Evolutionary conservation across 2,888 invertebrate genomes (phyloP).

Genomic region (Tricholauxania praeusta): DNA sequence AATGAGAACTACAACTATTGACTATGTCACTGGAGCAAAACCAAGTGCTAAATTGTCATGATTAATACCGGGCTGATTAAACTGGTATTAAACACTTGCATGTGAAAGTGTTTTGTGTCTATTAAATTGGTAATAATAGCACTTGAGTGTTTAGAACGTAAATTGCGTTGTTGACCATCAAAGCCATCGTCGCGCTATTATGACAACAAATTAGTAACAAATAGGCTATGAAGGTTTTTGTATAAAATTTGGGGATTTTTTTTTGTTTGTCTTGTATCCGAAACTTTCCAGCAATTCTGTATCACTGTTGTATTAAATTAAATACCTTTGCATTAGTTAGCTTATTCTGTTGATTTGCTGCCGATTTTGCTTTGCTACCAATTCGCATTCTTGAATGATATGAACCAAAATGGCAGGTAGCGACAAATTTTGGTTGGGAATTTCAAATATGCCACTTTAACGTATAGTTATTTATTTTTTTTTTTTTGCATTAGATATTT

Average conservation of each 20-base stretch:
- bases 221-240: conserved; percentile 17
- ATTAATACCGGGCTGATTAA: not conserved
- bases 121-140: not conserved
- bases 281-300: not conserved
- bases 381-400: conserved; percentile 23
- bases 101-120: not conserved
- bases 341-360: conserved; percentile 15
- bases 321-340: not conserved
- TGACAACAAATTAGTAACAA: conserved; percentile 1
- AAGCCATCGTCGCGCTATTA: not conserved
- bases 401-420: conserved; percentile 13
- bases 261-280: not conserved
- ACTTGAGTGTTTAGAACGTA: not conserved
- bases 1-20: conserved; percentile 1
- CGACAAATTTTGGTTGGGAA: conserved; percentile 9
- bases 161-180: not conserved
- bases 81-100: not conserved
- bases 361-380: conserved; percentile 12
- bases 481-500: not conserved
- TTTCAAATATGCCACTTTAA: conserved; percentile 2
- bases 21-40: conserved; percentile 22
- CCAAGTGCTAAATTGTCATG: conserved; percentile 17
- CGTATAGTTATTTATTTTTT: not conserved
- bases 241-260: not conserved
- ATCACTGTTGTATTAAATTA: not conserved